Base-by-base conservation (phyloP, 1,140 invertebrate genomes). In the Mya arenaria region DNA sequence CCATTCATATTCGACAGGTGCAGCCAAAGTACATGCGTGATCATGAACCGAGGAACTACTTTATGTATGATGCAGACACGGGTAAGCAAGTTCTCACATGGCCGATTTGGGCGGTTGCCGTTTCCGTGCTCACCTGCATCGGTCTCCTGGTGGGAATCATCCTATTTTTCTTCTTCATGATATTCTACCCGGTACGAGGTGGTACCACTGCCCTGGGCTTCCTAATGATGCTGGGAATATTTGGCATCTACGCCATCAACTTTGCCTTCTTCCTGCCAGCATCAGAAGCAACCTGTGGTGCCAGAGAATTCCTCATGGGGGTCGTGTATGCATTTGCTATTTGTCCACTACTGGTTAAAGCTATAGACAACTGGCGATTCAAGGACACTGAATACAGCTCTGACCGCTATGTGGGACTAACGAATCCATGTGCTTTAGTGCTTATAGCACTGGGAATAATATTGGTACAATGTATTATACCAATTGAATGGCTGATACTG, bases 251-350 rank as follows among this genome's bases (percentile, higher is more conserved):
- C 85, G 89, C 88, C 30, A 89, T 93, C 52, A 94, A 94, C 83
- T 94, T 94, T 83, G 93, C 93, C n/a, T 94, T 94, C 89, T 91
- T 94, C 58, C 74, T 93, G 8, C 90, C 91, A 28, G 91, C 94
- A 4, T 92, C 84, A 4, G 75, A 89, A 10, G 91, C 87, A 5
- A 90, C 89, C 5, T 94, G 94, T 84, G 92, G 89, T 13, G 89
- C 92, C 5, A 89, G 94, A 36, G 82, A 89, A 23, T 90, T 92
- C 68, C 55, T 86, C 3, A 92, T 93, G 86, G 93, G 93, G 13
- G 73, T 94, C 17, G 91, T 93, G 1, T 94, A 94, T 86, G 88
- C 92, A 25, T 89, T 94, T 39, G 90, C 93, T 1, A 93, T 93
- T 77, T 90, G 92, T 13, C 89, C 92, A 5, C 87, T 94, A 82